A percentile compares a stretch with the other conserved stretches of the same genome.
Evolutionary conservation across 2,113 vertebrate genomes (phyloP).

Genomic region (Pterocles orientalis): DNA sequence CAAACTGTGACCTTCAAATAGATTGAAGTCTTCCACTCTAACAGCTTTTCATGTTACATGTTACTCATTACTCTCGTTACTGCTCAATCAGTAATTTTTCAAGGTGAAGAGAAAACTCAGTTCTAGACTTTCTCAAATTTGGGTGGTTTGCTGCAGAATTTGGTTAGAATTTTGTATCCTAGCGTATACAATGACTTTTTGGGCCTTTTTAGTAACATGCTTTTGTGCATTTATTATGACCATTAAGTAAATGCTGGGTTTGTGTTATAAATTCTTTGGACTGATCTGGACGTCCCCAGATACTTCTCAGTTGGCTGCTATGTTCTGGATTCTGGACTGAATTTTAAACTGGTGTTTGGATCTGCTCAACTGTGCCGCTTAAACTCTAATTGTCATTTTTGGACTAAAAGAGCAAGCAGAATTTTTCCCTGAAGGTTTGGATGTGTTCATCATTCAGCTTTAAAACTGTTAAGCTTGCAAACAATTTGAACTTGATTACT

Average conservation of each 20-base stretch:
- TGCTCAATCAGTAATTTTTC: background rate
- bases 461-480: constrained; percentile 57
- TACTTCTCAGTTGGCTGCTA: constrained; percentile 55
- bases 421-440: constrained; percentile 56
- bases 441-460: constrained; percentile 66
- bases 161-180: background rate
- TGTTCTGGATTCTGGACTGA: constrained; percentile 54
- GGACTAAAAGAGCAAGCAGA: constrained; percentile 57
- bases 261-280: constrained; percentile 63
- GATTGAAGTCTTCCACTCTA: background rate
- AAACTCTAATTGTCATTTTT: constrained; percentile 65
- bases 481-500: constrained; percentile 59
- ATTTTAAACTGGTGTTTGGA: constrained; percentile 61
- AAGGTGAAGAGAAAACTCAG: background rate
- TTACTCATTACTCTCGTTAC: too few species aligned
- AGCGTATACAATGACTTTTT: background rate
- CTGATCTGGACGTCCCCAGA: constrained; percentile 47
- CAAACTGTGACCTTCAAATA: background rate
- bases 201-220: background rate
- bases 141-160: background rate
- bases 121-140: background rate
- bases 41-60: background rate
- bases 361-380: constrained; percentile 63
- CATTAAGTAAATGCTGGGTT: constrained; percentile 37
- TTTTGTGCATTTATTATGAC: constrained; percentile 42